Conservation (phyloP, 2,888 invertebrate species). For the Dicyrtomina minuta region DNA sequence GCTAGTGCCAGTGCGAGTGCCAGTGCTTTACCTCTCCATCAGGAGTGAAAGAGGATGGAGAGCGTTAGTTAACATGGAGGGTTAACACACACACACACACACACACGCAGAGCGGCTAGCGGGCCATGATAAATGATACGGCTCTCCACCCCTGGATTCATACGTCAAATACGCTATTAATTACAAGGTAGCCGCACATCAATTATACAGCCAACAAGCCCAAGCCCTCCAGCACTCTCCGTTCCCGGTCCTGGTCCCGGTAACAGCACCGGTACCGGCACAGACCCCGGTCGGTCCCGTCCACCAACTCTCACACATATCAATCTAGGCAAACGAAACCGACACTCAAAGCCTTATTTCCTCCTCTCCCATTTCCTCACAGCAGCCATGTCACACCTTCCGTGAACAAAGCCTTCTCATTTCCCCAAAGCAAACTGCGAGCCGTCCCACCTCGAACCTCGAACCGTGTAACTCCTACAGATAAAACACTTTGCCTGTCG, state of each 20-base stretch:
- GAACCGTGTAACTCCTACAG: too few species aligned
- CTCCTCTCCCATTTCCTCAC: background rate
- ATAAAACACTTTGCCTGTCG: too few species aligned
- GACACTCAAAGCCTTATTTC: background rate
- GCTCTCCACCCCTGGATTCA: slow-evolving; percentile 37
- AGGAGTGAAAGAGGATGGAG: background rate
- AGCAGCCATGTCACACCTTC: too few species aligned
- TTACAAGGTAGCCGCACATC: slow-evolving; percentile 41
- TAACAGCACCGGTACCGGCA: too few species aligned
- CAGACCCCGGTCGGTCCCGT: too few species aligned
- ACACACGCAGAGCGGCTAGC: background rate
- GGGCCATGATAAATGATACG: slow-evolving; percentile 37
- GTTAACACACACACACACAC: background rate
- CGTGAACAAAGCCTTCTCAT: too few species aligned
- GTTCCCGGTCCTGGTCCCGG: too few species aligned
- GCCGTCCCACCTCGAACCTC: too few species aligned
- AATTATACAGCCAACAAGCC: slow-evolving; percentile 33
- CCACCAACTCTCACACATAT: background rate
- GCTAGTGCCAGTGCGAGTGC: background rate
- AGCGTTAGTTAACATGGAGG: background rate
- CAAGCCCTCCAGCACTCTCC: slow-evolving; percentile 3
- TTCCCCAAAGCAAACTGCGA: too few species aligned
- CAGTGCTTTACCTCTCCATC: background rate
- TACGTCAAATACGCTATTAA: slow-evolving; percentile 43
- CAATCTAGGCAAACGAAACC: background rate